Evolutionary conservation across 2,888 invertebrate genomes (phyloP).

Genomic region (Drosophila kambysellisi): DNA sequence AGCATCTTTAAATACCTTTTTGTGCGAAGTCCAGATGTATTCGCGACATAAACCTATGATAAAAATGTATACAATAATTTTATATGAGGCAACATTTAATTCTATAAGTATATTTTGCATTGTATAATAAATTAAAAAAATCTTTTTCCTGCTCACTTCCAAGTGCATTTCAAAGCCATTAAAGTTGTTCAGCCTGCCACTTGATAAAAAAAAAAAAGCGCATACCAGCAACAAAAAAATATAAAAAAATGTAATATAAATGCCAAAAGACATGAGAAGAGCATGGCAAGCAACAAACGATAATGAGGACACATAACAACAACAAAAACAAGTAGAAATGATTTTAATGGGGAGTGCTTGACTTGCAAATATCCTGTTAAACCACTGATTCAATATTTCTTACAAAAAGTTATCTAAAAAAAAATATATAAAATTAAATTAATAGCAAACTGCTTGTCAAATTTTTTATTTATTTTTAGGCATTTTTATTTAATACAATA

Average conservation of each 20-base stretch:
- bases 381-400: not conserved
- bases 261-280: constrained; percentile 74
- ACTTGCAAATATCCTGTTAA: not conserved
- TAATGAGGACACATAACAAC: constrained; percentile 75
- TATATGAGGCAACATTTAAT: constrained; percentile 6
- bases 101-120: constrained; percentile 12
- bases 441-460: not conserved
- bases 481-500: too few species aligned
- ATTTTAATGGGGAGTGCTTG: not conserved
- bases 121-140: constrained; percentile 59
- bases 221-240: constrained; percentile 22
- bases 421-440: not conserved
- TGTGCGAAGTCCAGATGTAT: not conserved
- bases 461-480: too few species aligned
- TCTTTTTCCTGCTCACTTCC: constrained; percentile 59
- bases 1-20: constrained; percentile 1
- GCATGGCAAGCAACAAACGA: constrained; percentile 69
- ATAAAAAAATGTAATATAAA: constrained; percentile 59
- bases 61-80: constrained; percentile 12
- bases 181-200: constrained; percentile 68
- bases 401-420: not conserved
- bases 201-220: constrained; percentile 47
- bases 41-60: too few species aligned
- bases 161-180: constrained; percentile 78
- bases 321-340: constrained; percentile 30